Evolutionary conservation across 2,888 invertebrate genomes (phyloP).

Genomic region (Bombyx huttoni): DNA sequence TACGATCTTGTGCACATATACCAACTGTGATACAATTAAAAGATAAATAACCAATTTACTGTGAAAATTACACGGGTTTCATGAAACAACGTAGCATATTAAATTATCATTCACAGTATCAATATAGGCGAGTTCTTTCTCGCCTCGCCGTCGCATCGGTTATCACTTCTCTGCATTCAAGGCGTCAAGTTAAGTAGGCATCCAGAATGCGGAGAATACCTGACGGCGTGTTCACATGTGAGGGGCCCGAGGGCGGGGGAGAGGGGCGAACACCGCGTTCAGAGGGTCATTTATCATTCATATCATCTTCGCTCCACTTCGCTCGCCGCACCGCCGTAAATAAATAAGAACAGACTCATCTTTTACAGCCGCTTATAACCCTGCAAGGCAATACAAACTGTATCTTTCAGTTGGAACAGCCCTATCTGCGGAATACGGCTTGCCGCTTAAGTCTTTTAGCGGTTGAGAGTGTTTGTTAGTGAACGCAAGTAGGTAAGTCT

Average conservation of each 20-base stretch:
- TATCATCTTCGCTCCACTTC: slow-evolving; percentile 74
- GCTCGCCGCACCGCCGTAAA: slow-evolving; percentile 72
- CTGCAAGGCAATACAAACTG: slow-evolving; percentile 20
- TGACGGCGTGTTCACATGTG: slow-evolving; percentile 63
- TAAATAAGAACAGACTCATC: slow-evolving; percentile 73
- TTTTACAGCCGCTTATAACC: slow-evolving; percentile 54
- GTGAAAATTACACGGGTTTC: no score
- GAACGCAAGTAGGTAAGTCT: slow-evolving; percentile 53
- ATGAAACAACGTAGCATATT: not conserved
- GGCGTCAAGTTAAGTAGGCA: slow-evolving; percentile 46
- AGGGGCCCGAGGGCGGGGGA: slow-evolving; percentile 23
- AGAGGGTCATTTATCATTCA: slow-evolving; percentile 73
- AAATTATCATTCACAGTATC: slow-evolving; percentile 3
- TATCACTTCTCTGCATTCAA: slow-evolving; percentile 51
- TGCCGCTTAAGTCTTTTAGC: slow-evolving; percentile 20
- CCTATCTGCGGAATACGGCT: slow-evolving; percentile 1
- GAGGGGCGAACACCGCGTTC: slow-evolving; percentile 28
- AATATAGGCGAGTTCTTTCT: slow-evolving; percentile 45
- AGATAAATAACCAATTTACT: no score
- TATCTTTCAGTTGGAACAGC: not conserved
- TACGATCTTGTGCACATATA: no score
- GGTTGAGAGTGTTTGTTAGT: slow-evolving; percentile 25
- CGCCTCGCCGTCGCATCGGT: slow-evolving; percentile 42
- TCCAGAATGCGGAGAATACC: slow-evolving; percentile 47
- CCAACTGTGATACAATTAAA: no score